These are phyloP conservation scores for Arnoldichthys spilopterus DNA, from an alignment of 2,797 vertebrate species.

Conservation along the genomic window DNA sequence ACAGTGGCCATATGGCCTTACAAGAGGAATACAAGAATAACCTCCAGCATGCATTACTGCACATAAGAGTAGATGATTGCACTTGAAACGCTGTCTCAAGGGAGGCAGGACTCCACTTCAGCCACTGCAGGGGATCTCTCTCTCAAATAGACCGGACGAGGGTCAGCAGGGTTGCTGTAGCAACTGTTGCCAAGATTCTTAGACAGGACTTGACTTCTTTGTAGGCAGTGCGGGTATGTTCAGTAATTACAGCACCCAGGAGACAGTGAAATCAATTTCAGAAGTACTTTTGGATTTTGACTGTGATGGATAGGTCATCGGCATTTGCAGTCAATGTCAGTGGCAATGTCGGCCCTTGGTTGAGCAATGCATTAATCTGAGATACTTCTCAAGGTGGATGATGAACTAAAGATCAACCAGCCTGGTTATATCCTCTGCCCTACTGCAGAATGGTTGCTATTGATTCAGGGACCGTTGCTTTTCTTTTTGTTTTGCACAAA, in stretches of 20 bases:
- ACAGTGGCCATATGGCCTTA: conserved; percentile 33
- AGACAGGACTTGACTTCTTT: conserved; percentile 36
- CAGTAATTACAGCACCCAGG: conserved; percentile 43
- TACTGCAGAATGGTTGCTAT: neutral
- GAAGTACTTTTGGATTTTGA: conserved; percentile 47
- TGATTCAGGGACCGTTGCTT: conserved; percentile 3
- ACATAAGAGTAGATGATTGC: conserved; percentile 38
- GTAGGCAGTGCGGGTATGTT: conserved; percentile 42
- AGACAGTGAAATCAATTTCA: conserved; percentile 49
- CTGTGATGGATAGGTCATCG: conserved; percentile 29
- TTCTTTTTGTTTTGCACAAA: neutral
- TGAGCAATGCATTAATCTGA: conserved; percentile 6
- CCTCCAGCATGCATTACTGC: conserved; percentile 26
- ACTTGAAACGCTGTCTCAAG: conserved; percentile 41
- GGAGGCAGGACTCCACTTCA: conserved; percentile 26
- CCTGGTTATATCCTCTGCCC: neutral
- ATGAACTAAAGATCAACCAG: conserved; percentile 1
- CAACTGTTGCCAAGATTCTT: conserved; percentile 58
- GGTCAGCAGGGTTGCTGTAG: conserved; percentile 59
- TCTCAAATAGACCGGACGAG: conserved; percentile 25
- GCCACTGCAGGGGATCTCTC: conserved; percentile 45
- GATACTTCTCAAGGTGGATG: neutral
- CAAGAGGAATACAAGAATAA: conserved; percentile 7
- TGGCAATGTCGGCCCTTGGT: conserved; percentile 14
- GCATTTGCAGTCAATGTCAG: neutral